A percentile compares a stretch with the other conserved stretches of the same genome.
phyloP scores from a whole-genome alignment of 2,113 vertebrate species.

The Suncus etruscus region DNA sequence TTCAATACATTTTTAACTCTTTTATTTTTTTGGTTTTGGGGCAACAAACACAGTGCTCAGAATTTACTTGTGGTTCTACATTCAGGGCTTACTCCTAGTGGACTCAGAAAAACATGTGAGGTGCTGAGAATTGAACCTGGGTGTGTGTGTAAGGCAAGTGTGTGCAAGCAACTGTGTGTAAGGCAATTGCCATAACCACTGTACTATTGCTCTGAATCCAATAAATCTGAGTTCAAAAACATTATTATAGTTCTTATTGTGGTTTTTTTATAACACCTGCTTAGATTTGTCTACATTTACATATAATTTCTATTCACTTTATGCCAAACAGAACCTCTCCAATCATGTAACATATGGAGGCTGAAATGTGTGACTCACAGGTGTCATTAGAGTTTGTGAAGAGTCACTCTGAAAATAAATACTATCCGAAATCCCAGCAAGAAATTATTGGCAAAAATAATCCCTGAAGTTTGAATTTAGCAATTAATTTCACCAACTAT shows the following conservation, averaged over 20 bases:
- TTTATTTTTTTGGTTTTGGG: too few relatives aligned
- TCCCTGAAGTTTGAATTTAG: not conserved
- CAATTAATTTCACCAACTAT: conserved; percentile 44
- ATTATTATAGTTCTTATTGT: not conserved
- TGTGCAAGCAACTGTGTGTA: too few relatives aligned
- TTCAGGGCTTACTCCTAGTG: too few relatives aligned
- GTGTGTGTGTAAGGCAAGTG: too few relatives aligned
- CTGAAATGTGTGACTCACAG: not conserved
- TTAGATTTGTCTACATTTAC: not conserved
- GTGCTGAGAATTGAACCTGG: too few relatives aligned
- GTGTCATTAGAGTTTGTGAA: not conserved
- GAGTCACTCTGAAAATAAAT: not conserved
- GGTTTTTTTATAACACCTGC: conserved; percentile 28
- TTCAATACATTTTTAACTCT: not conserved
- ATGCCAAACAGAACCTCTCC: not conserved
- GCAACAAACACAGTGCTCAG: too few relatives aligned
- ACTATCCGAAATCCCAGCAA: conserved; percentile 25
- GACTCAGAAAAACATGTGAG: too few relatives aligned
- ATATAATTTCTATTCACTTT: not conserved
- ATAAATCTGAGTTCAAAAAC: not conserved
- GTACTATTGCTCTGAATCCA: not conserved
- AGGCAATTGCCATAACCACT: too few relatives aligned
- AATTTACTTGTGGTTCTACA: too few relatives aligned
- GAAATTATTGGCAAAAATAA: conserved; percentile 40
- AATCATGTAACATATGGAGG: not conserved